Percentiles rank a stretch among this genome's conserved stretches.
Conservation (phyloP, 2,113 vertebrate species). For the Scomber japonicus region DNA sequence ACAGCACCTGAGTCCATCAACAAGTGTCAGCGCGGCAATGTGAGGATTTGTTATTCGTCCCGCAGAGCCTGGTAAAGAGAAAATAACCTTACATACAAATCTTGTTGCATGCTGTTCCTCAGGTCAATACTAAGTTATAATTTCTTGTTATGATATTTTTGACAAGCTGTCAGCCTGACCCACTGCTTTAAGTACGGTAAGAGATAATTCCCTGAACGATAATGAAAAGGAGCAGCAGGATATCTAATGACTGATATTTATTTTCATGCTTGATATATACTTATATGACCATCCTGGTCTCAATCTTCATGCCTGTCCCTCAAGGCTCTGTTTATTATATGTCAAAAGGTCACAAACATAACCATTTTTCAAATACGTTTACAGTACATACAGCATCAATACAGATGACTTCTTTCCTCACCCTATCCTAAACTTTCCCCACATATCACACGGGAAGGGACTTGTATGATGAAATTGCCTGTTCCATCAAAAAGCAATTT, state of each 20-base stretch:
- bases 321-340: constrained; percentile 12
- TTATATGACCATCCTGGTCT: no score
- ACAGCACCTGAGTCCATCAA: not conserved
- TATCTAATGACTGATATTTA: not conserved
- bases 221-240: not conserved
- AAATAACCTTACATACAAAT: not conserved
- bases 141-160: constrained; percentile 10
- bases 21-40: not conserved
- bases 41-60: not conserved
- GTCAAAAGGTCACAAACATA: constrained; percentile 3
- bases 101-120: not conserved
- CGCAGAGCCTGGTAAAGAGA: not conserved
- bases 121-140: not conserved
- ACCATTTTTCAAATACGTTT: constrained; percentile 8
- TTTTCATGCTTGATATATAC: not conserved
- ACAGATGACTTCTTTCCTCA: not conserved
- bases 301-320: not conserved
- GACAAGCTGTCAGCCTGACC: not conserved
- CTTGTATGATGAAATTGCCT: constrained; percentile 26
- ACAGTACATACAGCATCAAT: not conserved
- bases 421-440: not conserved
- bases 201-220: not conserved
- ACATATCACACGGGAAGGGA: constrained; percentile 9
- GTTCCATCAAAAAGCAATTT: constrained; percentile 55
- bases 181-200: not conserved